Evolutionary conservation across 1,140 invertebrate species (phyloP).

Genomic region (Achroia grisella): DNA sequence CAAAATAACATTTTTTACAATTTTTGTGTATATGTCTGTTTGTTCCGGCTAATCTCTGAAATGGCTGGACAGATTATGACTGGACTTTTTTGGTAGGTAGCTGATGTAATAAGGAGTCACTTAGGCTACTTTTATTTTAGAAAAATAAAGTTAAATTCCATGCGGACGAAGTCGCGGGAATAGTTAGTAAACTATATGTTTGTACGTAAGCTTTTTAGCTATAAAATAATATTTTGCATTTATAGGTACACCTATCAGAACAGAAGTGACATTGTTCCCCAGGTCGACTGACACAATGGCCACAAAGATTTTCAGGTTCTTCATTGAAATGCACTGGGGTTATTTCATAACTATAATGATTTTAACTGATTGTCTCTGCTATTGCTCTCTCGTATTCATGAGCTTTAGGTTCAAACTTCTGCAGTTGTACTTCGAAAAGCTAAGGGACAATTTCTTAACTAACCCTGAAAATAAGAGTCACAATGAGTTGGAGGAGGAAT

Average conservation of each 20-base stretch:
- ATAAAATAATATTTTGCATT: background rate
- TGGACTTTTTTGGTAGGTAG: too few species aligned
- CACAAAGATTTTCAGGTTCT: conserved; percentile 22
- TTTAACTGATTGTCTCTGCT: conserved; percentile 19
- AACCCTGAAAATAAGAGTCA: conserved; percentile 3
- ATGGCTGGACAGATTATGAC: too few species aligned
- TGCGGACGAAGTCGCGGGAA: too few species aligned
- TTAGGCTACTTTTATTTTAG: too few species aligned
- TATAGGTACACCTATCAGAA: conserved; percentile 34
- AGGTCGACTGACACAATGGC: conserved; percentile 6
- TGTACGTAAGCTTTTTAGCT: too few species aligned
- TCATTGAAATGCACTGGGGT: conserved; percentile 33
- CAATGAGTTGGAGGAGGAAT: conserved; percentile 11
- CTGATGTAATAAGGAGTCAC: too few species aligned
- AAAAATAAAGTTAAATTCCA: too few species aligned
- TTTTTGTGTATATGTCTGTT: too few species aligned
- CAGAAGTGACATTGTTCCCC: conserved; percentile 31
- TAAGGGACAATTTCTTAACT: conserved; percentile 10
- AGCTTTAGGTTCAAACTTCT: conserved; percentile 30
- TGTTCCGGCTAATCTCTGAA: too few species aligned
- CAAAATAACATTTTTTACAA: too few species aligned
- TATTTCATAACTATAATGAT: conserved; percentile 29
- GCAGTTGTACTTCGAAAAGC: conserved; percentile 21
- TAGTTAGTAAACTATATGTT: too few species aligned
- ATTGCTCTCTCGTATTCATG: conserved; percentile 22